A percentile compares a stretch with the other conserved stretches of the same genome.
These are phyloP conservation scores for Arctocebus calabarensis DNA, from an alignment of 2,797 vertebrate genomes.

Conservation along the genomic window DNA sequence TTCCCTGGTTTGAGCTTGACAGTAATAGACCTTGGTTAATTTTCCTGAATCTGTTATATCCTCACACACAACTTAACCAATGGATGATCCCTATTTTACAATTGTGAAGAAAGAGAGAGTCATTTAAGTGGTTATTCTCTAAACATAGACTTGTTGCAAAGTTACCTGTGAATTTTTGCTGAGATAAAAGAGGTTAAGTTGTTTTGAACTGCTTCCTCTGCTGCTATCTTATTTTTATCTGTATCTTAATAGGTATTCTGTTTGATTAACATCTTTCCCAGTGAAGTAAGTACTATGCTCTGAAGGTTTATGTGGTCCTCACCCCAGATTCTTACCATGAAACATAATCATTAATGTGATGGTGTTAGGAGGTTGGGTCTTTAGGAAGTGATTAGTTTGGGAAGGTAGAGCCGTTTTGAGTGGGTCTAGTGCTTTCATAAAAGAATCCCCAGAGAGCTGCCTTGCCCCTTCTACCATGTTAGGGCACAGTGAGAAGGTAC, in stretches of 20 bases:
- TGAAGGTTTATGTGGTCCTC: neutral
- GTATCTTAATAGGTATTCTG: neutral
- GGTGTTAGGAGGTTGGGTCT: fast-evolving
- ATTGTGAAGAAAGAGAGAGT: neutral
- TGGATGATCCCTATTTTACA: neutral
- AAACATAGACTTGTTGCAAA: neutral
- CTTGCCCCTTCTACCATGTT: neutral
- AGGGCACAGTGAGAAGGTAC: neutral
- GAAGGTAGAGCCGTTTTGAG: too few species aligned
- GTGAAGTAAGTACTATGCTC: neutral
- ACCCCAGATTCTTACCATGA: neutral
- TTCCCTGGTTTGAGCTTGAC: neutral
- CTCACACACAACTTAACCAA: neutral
- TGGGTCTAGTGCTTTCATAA: neutral
- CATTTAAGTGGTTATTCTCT: neutral
- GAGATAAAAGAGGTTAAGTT: neutral
- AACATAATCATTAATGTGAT: neutral
- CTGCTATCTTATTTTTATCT: neutral
- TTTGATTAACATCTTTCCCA: neutral
- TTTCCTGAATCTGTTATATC: neutral
- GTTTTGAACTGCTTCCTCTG: neutral
- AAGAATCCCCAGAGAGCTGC: neutral
- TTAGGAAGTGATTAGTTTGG: neutral
- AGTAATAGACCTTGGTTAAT: neutral
- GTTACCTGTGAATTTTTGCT: neutral